Evolutionary conservation across 2,113 vertebrate species (phyloP).

Genomic region (Cervus canadensis): DNA sequence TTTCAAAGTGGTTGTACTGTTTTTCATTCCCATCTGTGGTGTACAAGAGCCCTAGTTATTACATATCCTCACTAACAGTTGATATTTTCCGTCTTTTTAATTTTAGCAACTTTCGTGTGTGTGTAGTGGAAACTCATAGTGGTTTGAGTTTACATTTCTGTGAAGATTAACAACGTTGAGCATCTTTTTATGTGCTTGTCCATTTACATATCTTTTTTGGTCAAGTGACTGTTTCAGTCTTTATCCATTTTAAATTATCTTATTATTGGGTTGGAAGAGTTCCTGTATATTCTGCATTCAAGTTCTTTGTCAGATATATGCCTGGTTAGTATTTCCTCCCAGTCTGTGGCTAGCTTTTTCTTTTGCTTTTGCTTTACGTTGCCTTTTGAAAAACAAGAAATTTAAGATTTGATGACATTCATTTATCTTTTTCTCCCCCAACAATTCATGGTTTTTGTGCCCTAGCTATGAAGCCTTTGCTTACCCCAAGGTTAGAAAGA

Average conservation of each 20-base stretch:
- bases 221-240: not conserved
- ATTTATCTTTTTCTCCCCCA: not conserved
- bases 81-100: not conserved
- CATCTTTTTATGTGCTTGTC: not conserved
- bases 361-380: not conserved
- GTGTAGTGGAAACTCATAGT: not conserved
- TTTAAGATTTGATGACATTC: not conserved
- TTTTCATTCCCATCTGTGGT: not conserved
- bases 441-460: not conserved
- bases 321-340: not conserved
- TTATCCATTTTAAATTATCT: not conserved
- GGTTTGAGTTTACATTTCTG: not conserved
- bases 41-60: not conserved
- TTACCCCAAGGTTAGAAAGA: not conserved
- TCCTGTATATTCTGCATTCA: not conserved
- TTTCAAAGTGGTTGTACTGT: not conserved
- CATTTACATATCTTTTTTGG: not conserved
- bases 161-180: not conserved
- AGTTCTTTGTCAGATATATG: not conserved
- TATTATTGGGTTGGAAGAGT: not conserved
- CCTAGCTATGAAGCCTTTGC: not conserved
- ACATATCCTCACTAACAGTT: not conserved
- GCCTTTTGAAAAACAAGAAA: slow-evolving; percentile 5
- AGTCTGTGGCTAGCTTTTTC: not conserved
- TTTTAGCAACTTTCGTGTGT: not conserved